Percentiles rank a stretch among this genome's conserved stretches.
Conservation (phyloP, 2,113 vertebrate genomes). For the Daphoenositta chrysoptera region DNA sequence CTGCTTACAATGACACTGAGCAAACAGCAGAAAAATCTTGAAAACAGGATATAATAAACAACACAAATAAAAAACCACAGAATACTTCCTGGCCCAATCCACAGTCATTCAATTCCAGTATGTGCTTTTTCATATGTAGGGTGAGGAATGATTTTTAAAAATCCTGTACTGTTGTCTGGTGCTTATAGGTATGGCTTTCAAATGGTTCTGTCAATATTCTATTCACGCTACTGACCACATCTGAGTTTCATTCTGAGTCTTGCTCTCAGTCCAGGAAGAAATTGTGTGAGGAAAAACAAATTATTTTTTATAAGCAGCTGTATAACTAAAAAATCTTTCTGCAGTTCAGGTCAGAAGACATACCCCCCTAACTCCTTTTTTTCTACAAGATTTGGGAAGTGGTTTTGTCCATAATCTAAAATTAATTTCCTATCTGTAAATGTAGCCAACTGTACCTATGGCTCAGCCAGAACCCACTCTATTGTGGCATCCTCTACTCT, state of each 20-base stretch:
- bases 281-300: background rate
- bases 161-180: background rate
- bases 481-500: background rate
- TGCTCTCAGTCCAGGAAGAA: background rate
- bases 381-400: background rate
- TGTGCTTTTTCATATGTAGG: rapidly evolving
- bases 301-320: background rate
- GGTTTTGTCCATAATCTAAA: background rate
- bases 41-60: background rate
- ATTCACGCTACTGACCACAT: background rate
- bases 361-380: background rate
- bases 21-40: background rate
- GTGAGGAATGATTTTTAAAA: background rate
- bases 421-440: background rate
- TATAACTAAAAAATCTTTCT: background rate
- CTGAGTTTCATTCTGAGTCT: background rate
- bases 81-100: background rate
- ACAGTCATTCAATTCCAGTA: background rate
- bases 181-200: background rate
- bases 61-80: background rate
- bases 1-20: background rate
- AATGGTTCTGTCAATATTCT: background rate
- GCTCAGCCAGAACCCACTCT: background rate
- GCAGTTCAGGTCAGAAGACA: background rate
- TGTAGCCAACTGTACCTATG: background rate